Evolutionary conservation across 2,797 vertebrate species (phyloP), one percentile per base, ranked within the genome.

Genomic region (Gastrophryne carolinensis): DNA sequence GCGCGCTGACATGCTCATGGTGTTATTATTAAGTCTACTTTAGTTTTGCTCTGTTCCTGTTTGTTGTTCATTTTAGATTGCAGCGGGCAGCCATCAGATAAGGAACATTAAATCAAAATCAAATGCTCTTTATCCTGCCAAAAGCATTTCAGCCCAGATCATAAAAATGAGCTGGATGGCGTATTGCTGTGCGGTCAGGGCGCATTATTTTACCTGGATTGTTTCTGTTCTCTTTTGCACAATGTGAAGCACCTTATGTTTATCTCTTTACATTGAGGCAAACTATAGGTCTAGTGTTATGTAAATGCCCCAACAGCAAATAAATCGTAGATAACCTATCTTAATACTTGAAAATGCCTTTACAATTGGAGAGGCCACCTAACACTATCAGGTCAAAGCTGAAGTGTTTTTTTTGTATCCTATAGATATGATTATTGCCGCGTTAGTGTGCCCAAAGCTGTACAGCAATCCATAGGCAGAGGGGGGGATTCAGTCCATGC

Each of bases 401-500:
- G 58, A 30, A 27, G 56, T 71, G 37, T 37, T 64, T 71, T 37
- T 19, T 27, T 71, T 39, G 37, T 63, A 50, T 71, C 50, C 34
- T 70, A 39, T 54, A 56, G 49, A 72, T 77, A 72, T 65, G 44
- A 52, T 41, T 72, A 64, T 72, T 78, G 68, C 29, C 61, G 58
- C 41, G 61, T 44, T 78, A 41, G 68, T 61, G 58, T 61, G 73
- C 53, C 35, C 35, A 66, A 29, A 66, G 41, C 60, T 58, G 32
- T 32, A 60, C 57, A 78, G 50, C 50, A 78, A 72, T 72, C 65
- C 61, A 72, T 60, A 66, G 27, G 57, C 50, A 32, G 60, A 68
- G 67, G 11, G 49, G 44, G 52, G 64, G 64, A 78, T 78, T 58
- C 47, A 41, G 68, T 34, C 35, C 86, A 86, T 87, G 85, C 76